Conservation (phyloP, 1,140 invertebrate genomes). For the Atta colombica region DNA sequence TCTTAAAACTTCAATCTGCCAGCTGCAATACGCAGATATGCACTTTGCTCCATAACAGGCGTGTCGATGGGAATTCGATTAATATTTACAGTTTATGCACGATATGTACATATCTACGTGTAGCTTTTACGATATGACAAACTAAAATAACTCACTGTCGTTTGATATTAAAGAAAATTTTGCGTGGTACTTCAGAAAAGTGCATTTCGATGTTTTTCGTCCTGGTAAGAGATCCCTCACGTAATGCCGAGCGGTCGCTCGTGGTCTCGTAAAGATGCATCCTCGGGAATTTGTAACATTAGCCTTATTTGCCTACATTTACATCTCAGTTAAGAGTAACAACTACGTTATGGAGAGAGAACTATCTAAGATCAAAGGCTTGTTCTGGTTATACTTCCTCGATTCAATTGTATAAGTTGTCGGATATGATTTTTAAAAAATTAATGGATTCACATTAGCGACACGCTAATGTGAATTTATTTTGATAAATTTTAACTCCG, state of each 20-base stretch:
- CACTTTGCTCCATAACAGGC: background rate
- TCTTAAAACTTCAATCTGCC: slow-evolving; percentile 9
- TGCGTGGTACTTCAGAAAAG: slow-evolving; percentile 60
- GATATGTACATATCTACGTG: slow-evolving; percentile 7
- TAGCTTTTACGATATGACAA: slow-evolving; percentile 48
- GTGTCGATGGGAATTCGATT: slow-evolving; percentile 49
- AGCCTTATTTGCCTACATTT: slow-evolving; percentile 57
- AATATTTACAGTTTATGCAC: slow-evolving; percentile 66
- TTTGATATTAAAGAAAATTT: slow-evolving; percentile 52
- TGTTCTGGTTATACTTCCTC: slow-evolving; percentile 18
- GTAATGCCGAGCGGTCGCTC: slow-evolving; percentile 5
- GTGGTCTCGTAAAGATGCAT: slow-evolving; percentile 38
- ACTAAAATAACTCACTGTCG: slow-evolving; percentile 39
- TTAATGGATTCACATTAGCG: too few species aligned
- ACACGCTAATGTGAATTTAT: background rate
- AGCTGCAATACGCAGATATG: slow-evolving; percentile 3
- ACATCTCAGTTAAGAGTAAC: slow-evolving; percentile 50
- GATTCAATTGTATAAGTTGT: slow-evolving; percentile 23
- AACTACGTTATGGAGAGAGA: slow-evolving; percentile 12
- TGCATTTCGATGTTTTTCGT: slow-evolving; percentile 63
- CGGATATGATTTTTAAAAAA: slow-evolving; percentile 38
- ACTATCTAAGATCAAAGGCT: slow-evolving; percentile 42
- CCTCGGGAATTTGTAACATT: slow-evolving; percentile 34
- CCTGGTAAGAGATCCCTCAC: slow-evolving; percentile 34
- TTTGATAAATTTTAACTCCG: background rate